phyloP scores from a whole-genome alignment of 2,113 vertebrate species.

The Phodopus roborovskii region DNA sequence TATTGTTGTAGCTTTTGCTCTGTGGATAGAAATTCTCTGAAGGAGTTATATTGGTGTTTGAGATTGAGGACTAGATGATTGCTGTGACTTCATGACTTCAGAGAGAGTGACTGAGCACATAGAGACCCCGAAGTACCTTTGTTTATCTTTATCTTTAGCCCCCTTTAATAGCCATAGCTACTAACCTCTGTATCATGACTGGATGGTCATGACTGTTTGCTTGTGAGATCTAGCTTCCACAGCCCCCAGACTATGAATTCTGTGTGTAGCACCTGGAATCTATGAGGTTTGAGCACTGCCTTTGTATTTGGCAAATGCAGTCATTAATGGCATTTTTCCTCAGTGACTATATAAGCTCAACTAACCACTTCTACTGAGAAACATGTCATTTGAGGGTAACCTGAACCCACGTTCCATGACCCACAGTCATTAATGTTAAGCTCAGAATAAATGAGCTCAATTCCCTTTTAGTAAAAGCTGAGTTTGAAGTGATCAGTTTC shows the following conservation, averaged over 20 bases:
- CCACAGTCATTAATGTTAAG: not conserved
- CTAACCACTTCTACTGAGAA: not conserved
- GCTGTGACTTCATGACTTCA: not conserved
- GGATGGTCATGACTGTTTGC: not conserved
- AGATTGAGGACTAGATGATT: not conserved
- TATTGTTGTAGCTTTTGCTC: not conserved
- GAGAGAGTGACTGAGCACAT: not conserved
- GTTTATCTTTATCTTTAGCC: not conserved
- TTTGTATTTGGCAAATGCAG: not conserved
- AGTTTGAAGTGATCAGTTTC: not conserved
- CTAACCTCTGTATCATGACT: not conserved
- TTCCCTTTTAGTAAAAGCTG: not conserved
- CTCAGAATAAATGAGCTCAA: not conserved
- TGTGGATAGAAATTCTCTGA: not conserved
- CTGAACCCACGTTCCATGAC: not conserved
- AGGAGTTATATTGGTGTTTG: not conserved
- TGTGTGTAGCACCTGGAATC: not conserved
- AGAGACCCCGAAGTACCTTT: not conserved
- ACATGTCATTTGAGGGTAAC: not conserved
- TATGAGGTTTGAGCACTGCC: too few relatives aligned
- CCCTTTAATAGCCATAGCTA: not conserved
- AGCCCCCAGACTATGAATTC: not conserved
- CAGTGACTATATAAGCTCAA: not conserved
- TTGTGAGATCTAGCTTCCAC: not conserved
- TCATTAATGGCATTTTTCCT: not conserved